Conservation (phyloP, 2,113 vertebrate genomes). For the Myxocyprinus asiaticus region DNA sequence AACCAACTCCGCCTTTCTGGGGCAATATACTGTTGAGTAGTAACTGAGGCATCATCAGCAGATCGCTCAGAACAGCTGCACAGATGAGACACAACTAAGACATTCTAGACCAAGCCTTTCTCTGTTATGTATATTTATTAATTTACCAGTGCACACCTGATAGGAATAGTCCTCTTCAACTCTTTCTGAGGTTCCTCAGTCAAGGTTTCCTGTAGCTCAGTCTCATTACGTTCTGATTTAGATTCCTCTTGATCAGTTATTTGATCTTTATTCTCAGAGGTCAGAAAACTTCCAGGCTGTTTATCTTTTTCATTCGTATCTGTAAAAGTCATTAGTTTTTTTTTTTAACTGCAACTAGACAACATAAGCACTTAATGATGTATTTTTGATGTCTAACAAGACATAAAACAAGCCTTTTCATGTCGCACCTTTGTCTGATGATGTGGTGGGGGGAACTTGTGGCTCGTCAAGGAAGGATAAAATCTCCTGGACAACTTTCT, state of each 20-base stretch:
- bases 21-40: not conserved
- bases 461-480: not conserved
- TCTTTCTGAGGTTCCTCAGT: constrained; percentile 7
- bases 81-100: not conserved
- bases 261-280: not conserved
- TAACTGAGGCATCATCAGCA: not conserved
- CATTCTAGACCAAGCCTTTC: not conserved
- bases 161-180: not conserved
- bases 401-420: not conserved
- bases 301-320: not conserved
- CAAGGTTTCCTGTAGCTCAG: not conserved
- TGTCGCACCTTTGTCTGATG: not conserved
- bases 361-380: not conserved
- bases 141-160: constrained; percentile 26
- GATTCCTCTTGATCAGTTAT: not conserved
- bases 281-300: not conserved
- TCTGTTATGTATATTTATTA: not conserved
- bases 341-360: not conserved
- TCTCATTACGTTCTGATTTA: not conserved
- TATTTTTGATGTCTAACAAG: not conserved
- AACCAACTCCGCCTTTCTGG: constrained; percentile 21
- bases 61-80: not conserved
- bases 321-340: not conserved
- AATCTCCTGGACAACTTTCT: not conserved
- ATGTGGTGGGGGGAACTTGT: not conserved